Evolutionary conservation across 2,888 invertebrate genomes (phyloP), one percentile per base, ranked within the genome.

Genomic region (Syrista parreyssii): DNA sequence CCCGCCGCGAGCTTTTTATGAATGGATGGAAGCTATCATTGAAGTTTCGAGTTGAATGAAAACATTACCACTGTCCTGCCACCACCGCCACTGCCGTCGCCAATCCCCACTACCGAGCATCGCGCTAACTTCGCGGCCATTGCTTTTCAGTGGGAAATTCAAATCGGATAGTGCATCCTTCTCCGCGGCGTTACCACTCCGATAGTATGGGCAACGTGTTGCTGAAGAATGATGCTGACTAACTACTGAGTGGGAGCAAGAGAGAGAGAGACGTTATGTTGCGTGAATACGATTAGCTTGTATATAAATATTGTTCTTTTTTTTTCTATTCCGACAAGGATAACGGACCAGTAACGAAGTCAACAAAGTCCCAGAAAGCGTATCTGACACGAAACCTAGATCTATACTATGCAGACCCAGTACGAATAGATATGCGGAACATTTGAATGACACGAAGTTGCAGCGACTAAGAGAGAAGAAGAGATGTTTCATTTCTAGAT

Each of bases 11-110:
- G 89, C 91, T 91, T 91, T 91, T 91, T 91, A 91, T 91, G 91
- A 91, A 91, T 91, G 91, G 90, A 90, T 90, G 89, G 90, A 91
- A 89, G 91, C 91, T 91, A 91, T 91, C 91, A 91, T 91, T 91
- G 91, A 91, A 91, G 91, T 91, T 90, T 89, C 88, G 89, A 84
- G 89, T 90, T 91, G 91, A 91, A 91, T 91, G 91, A 91, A 91
- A 90, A 78, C 78, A 78, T 76, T 77, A 76, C 75, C 76, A 78
- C 78, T 78, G 80, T 77, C 80, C 81, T 75, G 75, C 79, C 77
- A 77, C 79, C 75, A 78, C 80, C 80, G 80, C 82, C 80, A 80
- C 84, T 78, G 40, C 78, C 79, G 55, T 73, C 34, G 34, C 68
- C 32, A 40, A 15, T 73, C 73, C 32, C 76, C 55, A 55, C 73